Conservation (phyloP, 1,140 invertebrate genomes). For the Whitmania pigra region DNA sequence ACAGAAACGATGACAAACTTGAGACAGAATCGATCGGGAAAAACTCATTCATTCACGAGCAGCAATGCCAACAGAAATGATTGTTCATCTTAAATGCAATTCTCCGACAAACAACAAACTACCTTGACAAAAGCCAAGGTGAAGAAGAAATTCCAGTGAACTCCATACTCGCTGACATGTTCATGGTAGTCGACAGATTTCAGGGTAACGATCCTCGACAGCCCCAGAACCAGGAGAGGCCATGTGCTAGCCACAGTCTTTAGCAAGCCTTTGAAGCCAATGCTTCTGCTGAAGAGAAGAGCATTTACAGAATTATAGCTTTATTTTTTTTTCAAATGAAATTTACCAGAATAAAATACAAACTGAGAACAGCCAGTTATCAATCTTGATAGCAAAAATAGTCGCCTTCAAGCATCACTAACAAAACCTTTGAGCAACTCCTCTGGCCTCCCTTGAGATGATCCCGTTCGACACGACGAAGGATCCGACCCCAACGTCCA, state of each 20-base stretch:
- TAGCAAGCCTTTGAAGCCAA: not conserved
- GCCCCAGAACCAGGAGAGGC: constrained; percentile 51
- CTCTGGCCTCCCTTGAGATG: constrained; percentile 51
- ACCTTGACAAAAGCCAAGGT: constrained; percentile 71
- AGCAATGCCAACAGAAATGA: too few relatives aligned
- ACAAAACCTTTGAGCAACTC: constrained; percentile 20
- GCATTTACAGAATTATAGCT: not conserved
- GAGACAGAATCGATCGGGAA: too few relatives aligned
- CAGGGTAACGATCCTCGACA: constrained; percentile 48
- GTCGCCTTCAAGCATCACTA: not conserved
- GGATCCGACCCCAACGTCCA: constrained; percentile 84
- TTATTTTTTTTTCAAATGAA: not conserved
- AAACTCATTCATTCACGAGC: too few relatives aligned
- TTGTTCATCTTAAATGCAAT: too few relatives aligned
- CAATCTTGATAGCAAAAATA: not conserved
- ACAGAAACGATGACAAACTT: too few relatives aligned
- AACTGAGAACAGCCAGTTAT: not conserved
- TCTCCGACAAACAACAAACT: not conserved
- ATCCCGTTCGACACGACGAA: constrained; percentile 77
- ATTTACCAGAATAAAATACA: not conserved
- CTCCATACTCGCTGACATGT: constrained; percentile 78
- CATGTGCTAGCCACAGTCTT: constrained; percentile 27
- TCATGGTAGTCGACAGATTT: constrained; percentile 60
- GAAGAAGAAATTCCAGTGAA: constrained; percentile 94
- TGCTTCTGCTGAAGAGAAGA: too few relatives aligned